phyloP scores from a whole-genome alignment of 1,140 invertebrate species.

The Drosophila arizonae region DNA sequence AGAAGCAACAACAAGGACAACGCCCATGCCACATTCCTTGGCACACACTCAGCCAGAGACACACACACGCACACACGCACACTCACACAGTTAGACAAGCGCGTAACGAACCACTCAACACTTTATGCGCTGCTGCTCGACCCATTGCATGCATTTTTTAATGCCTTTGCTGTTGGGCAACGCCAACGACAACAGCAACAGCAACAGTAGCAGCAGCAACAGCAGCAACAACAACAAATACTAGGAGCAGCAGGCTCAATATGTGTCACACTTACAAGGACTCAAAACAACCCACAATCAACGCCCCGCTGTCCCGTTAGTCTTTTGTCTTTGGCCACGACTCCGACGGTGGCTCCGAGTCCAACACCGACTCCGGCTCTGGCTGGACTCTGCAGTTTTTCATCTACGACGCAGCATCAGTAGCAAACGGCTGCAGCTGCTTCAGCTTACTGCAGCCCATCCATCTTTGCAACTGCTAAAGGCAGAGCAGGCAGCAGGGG shows the following conservation, averaged over 20 bases:
- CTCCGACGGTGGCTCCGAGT: not conserved
- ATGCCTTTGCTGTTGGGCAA: slow-evolving; percentile 55
- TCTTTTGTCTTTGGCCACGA: slow-evolving; percentile 27
- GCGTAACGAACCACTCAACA: slow-evolving; percentile 53
- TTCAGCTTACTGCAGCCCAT: slow-evolving; percentile 65
- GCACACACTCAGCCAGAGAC: slow-evolving; percentile 2
- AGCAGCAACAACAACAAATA: not conserved
- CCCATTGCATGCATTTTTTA: slow-evolving; percentile 63
- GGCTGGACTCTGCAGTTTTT: slow-evolving; percentile 49
- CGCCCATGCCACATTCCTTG: slow-evolving; percentile 37
- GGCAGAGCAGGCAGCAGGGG: not conserved
- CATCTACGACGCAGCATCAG: slow-evolving; percentile 25
- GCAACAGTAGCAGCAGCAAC: slow-evolving; percentile 30
- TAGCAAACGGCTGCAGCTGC: slow-evolving; percentile 24
- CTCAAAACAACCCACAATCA: not conserved
- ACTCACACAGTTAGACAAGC: slow-evolving; percentile 18
- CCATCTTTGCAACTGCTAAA: slow-evolving; percentile 45
- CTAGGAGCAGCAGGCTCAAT: slow-evolving; percentile 33
- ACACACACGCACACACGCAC: slow-evolving; percentile 6
- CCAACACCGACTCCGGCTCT: slow-evolving; percentile 8
- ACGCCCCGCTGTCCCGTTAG: slow-evolving; percentile 13
- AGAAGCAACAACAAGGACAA: slow-evolving; percentile 30
- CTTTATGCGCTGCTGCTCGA: slow-evolving; percentile 31
- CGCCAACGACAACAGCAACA: slow-evolving; percentile 17
- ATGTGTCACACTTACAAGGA: slow-evolving; percentile 57